Evolutionary conservation across 2,113 vertebrate genomes (phyloP), one percentile per base, ranked within the genome.

Genomic region (Osmerus eperlanus): DNA sequence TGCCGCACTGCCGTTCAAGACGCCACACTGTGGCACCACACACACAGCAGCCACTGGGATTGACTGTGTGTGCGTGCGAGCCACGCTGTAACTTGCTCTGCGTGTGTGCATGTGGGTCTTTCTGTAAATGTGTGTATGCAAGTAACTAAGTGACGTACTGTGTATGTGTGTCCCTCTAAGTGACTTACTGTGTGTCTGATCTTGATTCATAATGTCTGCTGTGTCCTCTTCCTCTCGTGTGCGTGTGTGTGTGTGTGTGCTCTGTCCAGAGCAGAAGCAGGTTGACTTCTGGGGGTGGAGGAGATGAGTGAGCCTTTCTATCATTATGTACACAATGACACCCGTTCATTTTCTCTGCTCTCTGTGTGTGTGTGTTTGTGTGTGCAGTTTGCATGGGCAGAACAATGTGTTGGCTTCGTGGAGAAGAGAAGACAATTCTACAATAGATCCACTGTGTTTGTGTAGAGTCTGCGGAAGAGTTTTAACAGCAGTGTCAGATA

Each of bases 261-360:
- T 78, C 51, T 77, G 83, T 74, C 78, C 75, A 75, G 29, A 74
- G 61, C 1, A 53, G n/a, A 14, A 32, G 61, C 51, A n/a, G 25
- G 80, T 3, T 72, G 81, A 82, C 68, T 80, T 82, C 59, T 32
- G 66, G 53, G 41, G 74, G 64, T 74, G 29, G 60, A 59, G 32
- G 64, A 47, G 71, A 61, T 79, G 73, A 82, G 76, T 81, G 51
- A 79, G 75, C 47, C 47, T 70, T 36, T 70, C 77, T 81, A 54
- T 78, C 74, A 58, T 68, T 36, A 32, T 74, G 67, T 76, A 74
- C 85, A 91, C 90, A 92, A 91, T 84, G 88, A 79, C 73, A 83
- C 69, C 78, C 86, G 82, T 90, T 89, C 87, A 82, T 85, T 72
- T 80, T 80, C 80, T 74, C 84, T 73, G 84, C 75, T 78, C 66